Evolutionary conservation across 2,113 vertebrate species (phyloP).

Genomic region (Speoplatyrhinus poulsoni): DNA sequence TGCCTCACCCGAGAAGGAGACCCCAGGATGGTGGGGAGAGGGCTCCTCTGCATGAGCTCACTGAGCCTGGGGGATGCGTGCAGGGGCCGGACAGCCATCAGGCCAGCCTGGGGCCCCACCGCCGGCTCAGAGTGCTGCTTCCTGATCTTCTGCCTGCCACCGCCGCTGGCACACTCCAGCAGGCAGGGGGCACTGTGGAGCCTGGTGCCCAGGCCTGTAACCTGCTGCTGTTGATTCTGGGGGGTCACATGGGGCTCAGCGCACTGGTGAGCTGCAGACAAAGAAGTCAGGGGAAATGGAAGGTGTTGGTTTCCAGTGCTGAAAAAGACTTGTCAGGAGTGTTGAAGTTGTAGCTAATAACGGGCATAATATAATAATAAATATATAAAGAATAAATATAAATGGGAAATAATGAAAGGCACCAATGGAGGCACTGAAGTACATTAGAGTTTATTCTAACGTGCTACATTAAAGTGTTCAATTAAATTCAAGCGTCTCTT

Average conservation of each 20-base stretch:
- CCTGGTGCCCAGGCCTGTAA: constrained; percentile 83
- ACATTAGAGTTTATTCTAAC: too few relatives aligned
- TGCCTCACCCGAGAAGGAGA: constrained; percentile 88
- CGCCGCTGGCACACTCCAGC: constrained; percentile 80
- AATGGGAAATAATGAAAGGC: too few relatives aligned
- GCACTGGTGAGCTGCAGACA: constrained; percentile 44
- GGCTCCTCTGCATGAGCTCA: constrained; percentile 92
- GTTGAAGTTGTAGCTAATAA: too few relatives aligned
- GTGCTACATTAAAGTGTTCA: too few relatives aligned
- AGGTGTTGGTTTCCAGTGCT: neutral
- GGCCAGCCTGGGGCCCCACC: constrained; percentile 62
- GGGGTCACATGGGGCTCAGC: constrained; percentile 43
- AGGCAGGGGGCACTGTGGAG: constrained; percentile 97
- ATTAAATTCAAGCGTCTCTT: too few relatives aligned
- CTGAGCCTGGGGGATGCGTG: constrained; percentile 90
- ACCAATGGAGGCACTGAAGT: too few relatives aligned
- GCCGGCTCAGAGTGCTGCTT: constrained; percentile 92
- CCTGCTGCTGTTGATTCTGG: constrained; percentile 67
- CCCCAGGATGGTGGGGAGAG: constrained; percentile 91
- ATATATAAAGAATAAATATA: too few relatives aligned
- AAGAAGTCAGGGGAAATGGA: neutral
- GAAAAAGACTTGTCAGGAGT: too few relatives aligned
- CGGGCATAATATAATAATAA: too few relatives aligned
- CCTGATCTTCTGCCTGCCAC: constrained; percentile 86
- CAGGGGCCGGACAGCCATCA: constrained; percentile 80